A percentile compares a stretch with the other conserved stretches of the same genome.
These are phyloP conservation scores for Actinopyga echinites DNA, from an alignment of 53 echinoderm and acorn worm genomes.

Conservation along the genomic window DNA sequence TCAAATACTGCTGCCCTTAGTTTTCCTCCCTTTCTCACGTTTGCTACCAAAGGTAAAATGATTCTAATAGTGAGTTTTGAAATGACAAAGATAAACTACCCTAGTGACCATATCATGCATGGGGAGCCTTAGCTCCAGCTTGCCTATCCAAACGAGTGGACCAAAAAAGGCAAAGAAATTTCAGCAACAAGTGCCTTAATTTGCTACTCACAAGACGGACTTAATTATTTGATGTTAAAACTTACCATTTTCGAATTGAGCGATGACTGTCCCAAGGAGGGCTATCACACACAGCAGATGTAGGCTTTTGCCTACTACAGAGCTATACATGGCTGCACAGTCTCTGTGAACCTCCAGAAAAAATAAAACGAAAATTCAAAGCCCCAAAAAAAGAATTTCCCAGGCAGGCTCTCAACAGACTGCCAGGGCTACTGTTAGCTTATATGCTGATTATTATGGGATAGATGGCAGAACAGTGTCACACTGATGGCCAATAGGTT, in stretches of 20 bases:
- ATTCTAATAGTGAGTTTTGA: too few relatives aligned
- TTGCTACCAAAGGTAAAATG: too few relatives aligned
- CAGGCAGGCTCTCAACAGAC: conserved; percentile 52
- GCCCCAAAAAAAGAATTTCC: conserved; percentile 52
- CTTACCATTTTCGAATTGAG: too few relatives aligned
- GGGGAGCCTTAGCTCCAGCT: conserved; percentile 33
- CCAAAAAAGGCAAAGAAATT: too few relatives aligned
- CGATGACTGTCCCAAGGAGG: conserved; percentile 10
- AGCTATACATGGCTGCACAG: conserved; percentile 99
- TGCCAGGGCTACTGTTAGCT: conserved; percentile 79
- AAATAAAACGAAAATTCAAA: conserved; percentile 49
- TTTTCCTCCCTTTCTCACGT: too few relatives aligned
- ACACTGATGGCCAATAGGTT: conserved; percentile 76
- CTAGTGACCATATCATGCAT: conserved; percentile 35
- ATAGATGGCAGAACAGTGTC: conserved; percentile 74
- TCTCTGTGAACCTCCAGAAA: conserved; percentile 78
- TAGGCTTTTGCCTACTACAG: conserved; percentile 82
- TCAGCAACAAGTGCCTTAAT: too few relatives aligned
- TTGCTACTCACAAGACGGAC: too few relatives aligned
- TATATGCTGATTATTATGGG: conserved; percentile 88
- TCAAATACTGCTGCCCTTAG: too few relatives aligned
- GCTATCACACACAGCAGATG: conserved; percentile 35
- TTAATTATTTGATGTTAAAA: too few relatives aligned
- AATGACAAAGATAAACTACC: too few relatives aligned
- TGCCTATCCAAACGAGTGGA: conserved; percentile 20